A percentile compares a stretch with the other conserved stretches of the same genome.
phyloP scores from a whole-genome alignment of 1,140 invertebrate species.

The Lamellibrachia luymesi region DNA sequence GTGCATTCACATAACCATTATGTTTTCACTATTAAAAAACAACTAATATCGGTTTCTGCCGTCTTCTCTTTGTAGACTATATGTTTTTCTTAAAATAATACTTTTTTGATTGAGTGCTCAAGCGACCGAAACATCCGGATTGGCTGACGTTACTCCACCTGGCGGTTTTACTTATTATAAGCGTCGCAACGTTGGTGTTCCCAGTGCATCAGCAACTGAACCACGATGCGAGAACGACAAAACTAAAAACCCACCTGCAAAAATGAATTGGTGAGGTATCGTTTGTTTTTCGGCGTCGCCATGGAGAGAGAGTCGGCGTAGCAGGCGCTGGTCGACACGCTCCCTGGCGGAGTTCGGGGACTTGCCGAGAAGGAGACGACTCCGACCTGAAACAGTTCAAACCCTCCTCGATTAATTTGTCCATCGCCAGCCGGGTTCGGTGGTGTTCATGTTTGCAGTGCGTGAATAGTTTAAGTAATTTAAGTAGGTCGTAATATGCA shows the following conservation, averaged over 20 bases:
- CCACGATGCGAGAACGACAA: background rate
- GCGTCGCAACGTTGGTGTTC: background rate
- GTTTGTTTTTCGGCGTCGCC: slow-evolving; percentile 8
- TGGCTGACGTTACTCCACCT: background rate
- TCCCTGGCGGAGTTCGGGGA: background rate
- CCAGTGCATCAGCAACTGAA: background rate
- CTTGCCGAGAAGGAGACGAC: background rate
- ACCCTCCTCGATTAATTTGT: background rate
- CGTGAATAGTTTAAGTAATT: too few species aligned
- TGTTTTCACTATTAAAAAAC: too few species aligned
- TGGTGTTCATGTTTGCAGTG: too few species aligned
- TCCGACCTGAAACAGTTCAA: background rate
- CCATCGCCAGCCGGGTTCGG: background rate
- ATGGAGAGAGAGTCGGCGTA: background rate
- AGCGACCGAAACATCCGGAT: background rate
- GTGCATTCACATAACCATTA: too few species aligned
- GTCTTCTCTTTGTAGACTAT: too few species aligned
- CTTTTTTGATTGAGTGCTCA: too few species aligned
- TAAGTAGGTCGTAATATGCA: too few species aligned
- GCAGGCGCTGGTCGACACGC: background rate
- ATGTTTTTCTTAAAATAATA: too few species aligned
- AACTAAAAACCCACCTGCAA: background rate
- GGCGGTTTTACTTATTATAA: background rate
- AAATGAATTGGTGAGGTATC: background rate
- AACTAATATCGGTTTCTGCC: too few species aligned